A percentile compares a stretch with the other conserved stretches of the same genome.
Conservation (phyloP, 1,140 invertebrate genomes). For the Brachionus koreanus region DNA sequence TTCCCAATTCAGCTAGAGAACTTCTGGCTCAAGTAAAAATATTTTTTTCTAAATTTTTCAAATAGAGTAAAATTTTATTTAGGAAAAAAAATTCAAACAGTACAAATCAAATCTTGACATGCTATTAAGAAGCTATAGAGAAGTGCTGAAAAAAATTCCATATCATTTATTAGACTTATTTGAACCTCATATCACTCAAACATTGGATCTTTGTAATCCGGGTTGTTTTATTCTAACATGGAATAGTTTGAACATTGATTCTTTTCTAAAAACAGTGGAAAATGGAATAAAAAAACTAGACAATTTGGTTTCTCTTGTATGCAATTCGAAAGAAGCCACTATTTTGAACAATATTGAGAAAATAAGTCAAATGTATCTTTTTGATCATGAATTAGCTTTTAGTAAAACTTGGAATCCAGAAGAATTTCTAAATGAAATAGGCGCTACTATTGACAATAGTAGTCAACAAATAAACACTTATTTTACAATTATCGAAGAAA, state of each 20-base stretch:
- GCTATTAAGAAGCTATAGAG: slow-evolving; percentile 50
- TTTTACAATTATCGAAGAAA: slow-evolving; percentile 52
- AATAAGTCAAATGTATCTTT: slow-evolving; percentile 54
- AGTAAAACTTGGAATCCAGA: slow-evolving; percentile 53
- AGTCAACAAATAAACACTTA: slow-evolving; percentile 49
- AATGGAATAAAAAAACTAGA: slow-evolving; percentile 52
- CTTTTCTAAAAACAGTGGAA: slow-evolving; percentile 57
- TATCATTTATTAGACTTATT: slow-evolving; percentile 49
- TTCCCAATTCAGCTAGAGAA: slow-evolving; percentile 52
- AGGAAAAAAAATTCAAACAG: slow-evolving; percentile 56
- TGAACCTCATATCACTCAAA: slow-evolving; percentile 50
- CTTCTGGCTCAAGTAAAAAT: slow-evolving; percentile 48
- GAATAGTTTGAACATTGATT: slow-evolving; percentile 60
- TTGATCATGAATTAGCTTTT: slow-evolving; percentile 54
- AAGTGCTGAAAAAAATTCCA: not conserved
- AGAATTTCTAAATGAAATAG: slow-evolving; percentile 51
- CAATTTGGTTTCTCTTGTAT: slow-evolving; percentile 49
- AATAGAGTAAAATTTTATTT: not conserved
- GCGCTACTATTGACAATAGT: slow-evolving; percentile 48
- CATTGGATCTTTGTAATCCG: slow-evolving; percentile 54
- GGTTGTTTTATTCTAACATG: slow-evolving; percentile 56
- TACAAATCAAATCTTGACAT: slow-evolving; percentile 57
- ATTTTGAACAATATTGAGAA: slow-evolving; percentile 50
- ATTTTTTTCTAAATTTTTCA: not conserved
- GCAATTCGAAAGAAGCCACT: slow-evolving; percentile 51